Percentiles rank a stretch among this genome's conserved stretches.
Evolutionary conservation across 2,113 vertebrate species (phyloP).

Genomic region (Pituophis catenifer): DNA sequence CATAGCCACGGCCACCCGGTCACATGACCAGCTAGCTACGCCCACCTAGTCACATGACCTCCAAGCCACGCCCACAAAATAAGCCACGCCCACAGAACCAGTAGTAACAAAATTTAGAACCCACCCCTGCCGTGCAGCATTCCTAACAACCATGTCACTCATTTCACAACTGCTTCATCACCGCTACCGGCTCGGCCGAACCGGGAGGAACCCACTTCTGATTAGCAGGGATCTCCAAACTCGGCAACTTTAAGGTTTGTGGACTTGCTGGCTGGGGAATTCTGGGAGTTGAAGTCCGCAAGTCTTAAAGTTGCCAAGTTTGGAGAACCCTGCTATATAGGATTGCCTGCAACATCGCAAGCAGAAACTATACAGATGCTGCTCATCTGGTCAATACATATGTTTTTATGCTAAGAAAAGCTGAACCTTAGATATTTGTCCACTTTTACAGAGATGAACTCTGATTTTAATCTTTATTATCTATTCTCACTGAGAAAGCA

Average conservation of each 20-base stretch:
- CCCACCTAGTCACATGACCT: too few species aligned
- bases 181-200: too few species aligned
- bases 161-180: too few species aligned
- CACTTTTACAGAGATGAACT: neutral
- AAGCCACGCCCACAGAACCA: too few species aligned
- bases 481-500: neutral
- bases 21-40: too few species aligned
- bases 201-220: too few species aligned
- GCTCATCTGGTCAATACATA: neutral
- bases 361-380: neutral
- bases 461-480: neutral
- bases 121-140: too few species aligned
- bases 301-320: too few species aligned
- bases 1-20: too few species aligned
- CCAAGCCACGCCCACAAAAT: too few species aligned
- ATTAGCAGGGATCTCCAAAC: neutral
- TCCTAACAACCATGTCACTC: too few species aligned
- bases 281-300: neutral
- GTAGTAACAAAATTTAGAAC: too few species aligned
- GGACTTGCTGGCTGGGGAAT: neutral
- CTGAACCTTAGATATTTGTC: neutral
- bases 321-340: neutral
- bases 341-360: neutral
- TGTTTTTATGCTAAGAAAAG: neutral
- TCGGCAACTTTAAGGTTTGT: neutral